phyloP scores from a whole-genome alignment of 37 sponge, comb jelly and placozoan species.

The Eunapius fragilis region DNA sequence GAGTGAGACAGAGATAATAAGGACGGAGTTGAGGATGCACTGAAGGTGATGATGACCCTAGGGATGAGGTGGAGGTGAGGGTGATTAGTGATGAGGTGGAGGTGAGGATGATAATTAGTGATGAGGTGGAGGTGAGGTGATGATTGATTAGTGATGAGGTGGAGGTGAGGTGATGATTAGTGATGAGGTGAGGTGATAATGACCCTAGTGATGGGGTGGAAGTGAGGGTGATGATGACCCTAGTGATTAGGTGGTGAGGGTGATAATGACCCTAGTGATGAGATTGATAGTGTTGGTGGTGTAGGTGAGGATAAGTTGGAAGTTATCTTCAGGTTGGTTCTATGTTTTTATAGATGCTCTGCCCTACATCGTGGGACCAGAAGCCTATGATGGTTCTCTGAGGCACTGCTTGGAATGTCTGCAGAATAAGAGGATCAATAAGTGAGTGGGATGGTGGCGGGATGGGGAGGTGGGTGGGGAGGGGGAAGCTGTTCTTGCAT shows the following conservation, averaged over 20 bases:
- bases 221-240: background rate
- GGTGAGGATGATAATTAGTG: too few relatives aligned
- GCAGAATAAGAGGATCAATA: conserved; percentile 68
- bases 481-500: too few relatives aligned
- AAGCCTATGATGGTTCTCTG: conserved; percentile 38
- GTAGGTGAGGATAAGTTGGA: too few relatives aligned
- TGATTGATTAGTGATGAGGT: too few relatives aligned
- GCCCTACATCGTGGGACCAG: conserved; percentile 53
- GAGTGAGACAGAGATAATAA: too few relatives aligned
- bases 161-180: too few relatives aligned
- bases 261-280: background rate
- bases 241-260: background rate
- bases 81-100: too few relatives aligned
- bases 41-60: too few relatives aligned
- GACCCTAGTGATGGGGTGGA: background rate
- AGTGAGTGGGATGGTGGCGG: conserved; percentile 11
- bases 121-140: too few relatives aligned
- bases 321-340: too few relatives aligned
- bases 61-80: too few relatives aligned
- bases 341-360: conserved; percentile 42
- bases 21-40: too few relatives aligned
- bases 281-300: background rate
- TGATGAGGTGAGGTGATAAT: background rate
- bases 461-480: background rate
- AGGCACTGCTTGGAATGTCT: conserved; percentile 66